Percentiles rank a stretch among this genome's conserved stretches.
Evolutionary conservation across 92 coral and sea anemone species (phyloP).

Genomic region (Parazoanthus swiftii): DNA sequence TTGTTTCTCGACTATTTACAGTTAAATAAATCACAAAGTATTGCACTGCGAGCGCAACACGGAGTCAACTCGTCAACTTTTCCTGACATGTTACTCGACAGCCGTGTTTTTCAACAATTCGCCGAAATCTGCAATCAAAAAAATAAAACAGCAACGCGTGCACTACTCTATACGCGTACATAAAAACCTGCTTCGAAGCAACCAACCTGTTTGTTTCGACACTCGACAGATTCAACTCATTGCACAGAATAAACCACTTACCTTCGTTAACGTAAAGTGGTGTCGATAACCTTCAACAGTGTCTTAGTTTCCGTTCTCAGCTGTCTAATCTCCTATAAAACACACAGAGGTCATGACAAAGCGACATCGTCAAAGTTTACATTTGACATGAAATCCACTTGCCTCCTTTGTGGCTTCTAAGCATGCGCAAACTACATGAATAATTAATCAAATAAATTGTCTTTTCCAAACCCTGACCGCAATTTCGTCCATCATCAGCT

Average conservation of each 20-base stretch:
- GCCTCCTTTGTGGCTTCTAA: conserved; percentile 41
- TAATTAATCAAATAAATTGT: not conserved
- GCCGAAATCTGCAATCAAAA: not conserved
- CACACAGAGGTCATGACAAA: not conserved
- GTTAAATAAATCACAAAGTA: too few species aligned
- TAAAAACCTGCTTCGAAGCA: not conserved
- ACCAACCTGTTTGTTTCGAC: not conserved
- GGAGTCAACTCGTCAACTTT: not conserved
- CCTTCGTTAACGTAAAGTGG: not conserved
- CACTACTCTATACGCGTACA: not conserved
- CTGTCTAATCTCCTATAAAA: not conserved
- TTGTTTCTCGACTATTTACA: not conserved
- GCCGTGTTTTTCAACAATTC: too few species aligned
- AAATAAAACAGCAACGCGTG: not conserved
- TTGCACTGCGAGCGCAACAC: not conserved
- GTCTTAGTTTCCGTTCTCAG: not conserved
- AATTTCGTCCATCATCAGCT: not conserved
- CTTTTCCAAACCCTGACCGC: not conserved
- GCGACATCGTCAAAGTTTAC: conserved; percentile 2
- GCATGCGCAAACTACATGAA: conserved; percentile 39
- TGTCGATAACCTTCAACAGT: not conserved
- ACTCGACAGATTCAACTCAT: not conserved
- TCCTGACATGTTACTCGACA: not conserved
- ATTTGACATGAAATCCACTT: conserved; percentile 9
- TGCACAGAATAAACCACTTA: not conserved